Percentiles rank a stretch among this genome's conserved stretches.
These are phyloP conservation scores for Ectropis grisescens DNA, from an alignment of 1,140 invertebrate genomes.

Conservation along the genomic window DNA sequence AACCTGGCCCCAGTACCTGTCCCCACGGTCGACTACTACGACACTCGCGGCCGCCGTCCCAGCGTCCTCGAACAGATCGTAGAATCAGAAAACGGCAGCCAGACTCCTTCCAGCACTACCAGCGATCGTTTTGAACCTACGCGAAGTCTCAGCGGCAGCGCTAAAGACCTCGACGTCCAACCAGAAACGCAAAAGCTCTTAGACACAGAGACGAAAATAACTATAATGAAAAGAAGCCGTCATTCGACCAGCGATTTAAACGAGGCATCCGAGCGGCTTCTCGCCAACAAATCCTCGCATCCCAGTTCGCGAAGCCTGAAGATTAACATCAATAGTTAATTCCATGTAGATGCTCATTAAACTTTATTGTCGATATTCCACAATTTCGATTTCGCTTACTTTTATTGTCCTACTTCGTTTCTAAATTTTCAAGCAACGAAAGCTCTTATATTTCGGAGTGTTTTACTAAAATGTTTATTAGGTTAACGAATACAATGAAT, in stretches of 20 bases:
- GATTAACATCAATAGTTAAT: slow-evolving; percentile 59
- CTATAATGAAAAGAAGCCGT: slow-evolving; percentile 45
- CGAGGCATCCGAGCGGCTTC: slow-evolving; percentile 52
- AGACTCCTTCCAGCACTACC: slow-evolving; percentile 44
- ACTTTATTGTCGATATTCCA: too few relatives aligned
- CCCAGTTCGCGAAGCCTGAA: slow-evolving; percentile 63
- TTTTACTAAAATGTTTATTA: too few relatives aligned
- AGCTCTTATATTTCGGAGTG: too few relatives aligned
- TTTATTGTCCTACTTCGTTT: too few relatives aligned
- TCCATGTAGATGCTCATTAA: slow-evolving; percentile 52
- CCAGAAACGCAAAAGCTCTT: slow-evolving; percentile 36
- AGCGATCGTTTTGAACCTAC: slow-evolving; percentile 38
- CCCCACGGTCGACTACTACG: slow-evolving; percentile 46
- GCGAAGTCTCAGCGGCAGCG: slow-evolving; percentile 37
- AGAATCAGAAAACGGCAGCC: slow-evolving; percentile 54
- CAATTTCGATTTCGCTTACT: too few relatives aligned
- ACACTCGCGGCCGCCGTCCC: slow-evolving; percentile 32
- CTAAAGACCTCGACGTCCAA: slow-evolving; percentile 30
- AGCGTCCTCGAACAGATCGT: slow-evolving; percentile 56
- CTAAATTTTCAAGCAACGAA: too few relatives aligned
- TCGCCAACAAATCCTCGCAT: slow-evolving; percentile 42
- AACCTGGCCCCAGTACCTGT: slow-evolving; percentile 40
- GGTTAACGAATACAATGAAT: too few relatives aligned
- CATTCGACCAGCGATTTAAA: slow-evolving; percentile 62
- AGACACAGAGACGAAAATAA: slow-evolving; percentile 33